Evolutionary conservation across 2,113 vertebrate species (phyloP).

Genomic region (Uropsilus gracilis): DNA sequence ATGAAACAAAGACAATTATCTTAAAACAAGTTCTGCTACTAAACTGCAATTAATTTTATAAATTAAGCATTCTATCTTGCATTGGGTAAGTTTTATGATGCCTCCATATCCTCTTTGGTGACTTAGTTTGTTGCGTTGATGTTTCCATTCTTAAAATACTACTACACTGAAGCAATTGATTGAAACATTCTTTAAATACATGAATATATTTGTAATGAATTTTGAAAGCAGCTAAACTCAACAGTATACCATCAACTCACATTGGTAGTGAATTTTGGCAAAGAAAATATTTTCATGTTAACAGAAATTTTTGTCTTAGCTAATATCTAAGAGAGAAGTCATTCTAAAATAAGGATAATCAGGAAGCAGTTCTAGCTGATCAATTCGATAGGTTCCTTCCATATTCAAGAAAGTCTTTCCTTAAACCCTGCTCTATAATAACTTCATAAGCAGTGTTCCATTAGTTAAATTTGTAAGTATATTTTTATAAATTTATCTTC

Average conservation of each 20-base stretch:
- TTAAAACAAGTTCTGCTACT: not conserved
- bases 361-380: not conserved
- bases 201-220: not conserved
- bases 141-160: slow-evolving; percentile 20
- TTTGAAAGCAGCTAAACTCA: no score
- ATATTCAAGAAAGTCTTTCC: not conserved
- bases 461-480: not conserved
- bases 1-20: slow-evolving; percentile 16
- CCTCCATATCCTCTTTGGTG: not conserved
- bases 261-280: slow-evolving; percentile 22
- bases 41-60: not conserved
- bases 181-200: slow-evolving; percentile 11
- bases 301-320: not conserved
- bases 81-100: not conserved
- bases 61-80: not conserved
- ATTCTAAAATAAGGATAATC: not conserved
- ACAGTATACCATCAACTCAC: no score
- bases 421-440: not conserved
- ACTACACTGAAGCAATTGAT: not conserved
- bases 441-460: not conserved
- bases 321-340: not conserved
- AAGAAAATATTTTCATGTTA: slow-evolving; percentile 3
- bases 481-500: slow-evolving; percentile 16
- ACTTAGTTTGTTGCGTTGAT: slow-evolving; percentile 3
- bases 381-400: not conserved